Evolutionary conservation across 2,888 invertebrate species (phyloP).

Genomic region (Pyrrhia umbra): DNA sequence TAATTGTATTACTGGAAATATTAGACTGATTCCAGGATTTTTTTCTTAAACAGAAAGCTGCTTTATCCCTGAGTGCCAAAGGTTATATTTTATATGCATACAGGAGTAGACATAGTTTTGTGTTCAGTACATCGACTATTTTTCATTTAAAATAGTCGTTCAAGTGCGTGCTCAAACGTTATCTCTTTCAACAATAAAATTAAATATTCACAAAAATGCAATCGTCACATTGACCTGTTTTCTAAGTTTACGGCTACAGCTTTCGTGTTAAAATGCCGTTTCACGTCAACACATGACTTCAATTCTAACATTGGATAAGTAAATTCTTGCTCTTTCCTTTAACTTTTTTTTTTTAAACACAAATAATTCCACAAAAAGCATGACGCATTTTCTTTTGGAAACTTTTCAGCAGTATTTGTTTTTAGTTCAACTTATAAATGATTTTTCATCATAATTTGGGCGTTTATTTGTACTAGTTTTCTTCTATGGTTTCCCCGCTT

Average conservation of each 20-base stretch:
- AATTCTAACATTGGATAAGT: background rate
- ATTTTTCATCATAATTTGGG: no score
- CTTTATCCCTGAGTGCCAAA: no score
- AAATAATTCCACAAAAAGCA: background rate
- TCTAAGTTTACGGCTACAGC: constrained; percentile 13
- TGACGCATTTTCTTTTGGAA: background rate
- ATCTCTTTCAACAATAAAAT: constrained; percentile 10
- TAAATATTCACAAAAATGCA: constrained; percentile 23
- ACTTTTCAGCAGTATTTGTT: background rate
- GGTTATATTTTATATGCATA: no score
- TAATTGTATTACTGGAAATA: no score
- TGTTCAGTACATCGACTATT: background rate
- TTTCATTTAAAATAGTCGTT: constrained; percentile 5
- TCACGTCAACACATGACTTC: constrained; percentile 12
- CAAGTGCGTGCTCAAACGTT: constrained; percentile 24
- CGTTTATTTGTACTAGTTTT: no score
- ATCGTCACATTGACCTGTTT: constrained; percentile 39
- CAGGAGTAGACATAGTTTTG: no score
- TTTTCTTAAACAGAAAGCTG: no score
- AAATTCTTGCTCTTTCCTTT: background rate
- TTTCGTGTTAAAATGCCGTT: constrained; percentile 6
- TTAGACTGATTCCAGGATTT: no score
- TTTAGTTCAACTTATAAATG: background rate
- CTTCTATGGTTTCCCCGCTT: no score
- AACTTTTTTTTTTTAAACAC: background rate